phyloP scores from a whole-genome alignment of 1,140 invertebrate genomes.

The Drosophila chauvacae region DNA sequence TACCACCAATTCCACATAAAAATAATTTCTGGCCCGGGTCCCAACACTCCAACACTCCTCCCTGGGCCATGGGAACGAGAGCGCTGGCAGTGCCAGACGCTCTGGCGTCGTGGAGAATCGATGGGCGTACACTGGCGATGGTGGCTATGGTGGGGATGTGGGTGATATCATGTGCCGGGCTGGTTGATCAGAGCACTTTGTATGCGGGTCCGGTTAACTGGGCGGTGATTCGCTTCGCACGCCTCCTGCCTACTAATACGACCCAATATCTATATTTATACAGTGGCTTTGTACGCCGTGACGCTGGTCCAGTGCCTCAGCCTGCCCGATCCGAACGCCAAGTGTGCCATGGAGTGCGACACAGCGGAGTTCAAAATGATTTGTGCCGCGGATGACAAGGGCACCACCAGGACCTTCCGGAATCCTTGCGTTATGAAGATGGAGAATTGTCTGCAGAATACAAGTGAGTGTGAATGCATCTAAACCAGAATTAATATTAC shows the following conservation, averaged over 20 bases:
- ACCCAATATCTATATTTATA: constrained; percentile 54
- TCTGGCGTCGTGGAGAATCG: constrained; percentile 61
- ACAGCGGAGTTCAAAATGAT: constrained; percentile 58
- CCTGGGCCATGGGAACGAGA: constrained; percentile 9
- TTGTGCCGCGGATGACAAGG: constrained; percentile 80
- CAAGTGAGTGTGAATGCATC: constrained; percentile 61
- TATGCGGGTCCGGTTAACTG: constrained; percentile 47
- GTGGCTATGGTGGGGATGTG: constrained; percentile 12
- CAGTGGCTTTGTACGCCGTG: constrained; percentile 72
- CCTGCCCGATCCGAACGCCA: constrained; percentile 72
- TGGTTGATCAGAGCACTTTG: constrained; percentile 39
- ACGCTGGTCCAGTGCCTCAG: constrained; percentile 70
- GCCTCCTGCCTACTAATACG: constrained; percentile 56
- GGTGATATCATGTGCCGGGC: constrained; percentile 67
- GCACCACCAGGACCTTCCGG: constrained; percentile 74
- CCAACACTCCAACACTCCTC: constrained; percentile 2
- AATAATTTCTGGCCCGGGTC: constrained; percentile 11
- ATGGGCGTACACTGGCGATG: constrained; percentile 54
- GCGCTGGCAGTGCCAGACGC: constrained; percentile 50
- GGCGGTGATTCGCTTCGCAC: constrained; percentile 30
- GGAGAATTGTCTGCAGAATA: constrained; percentile 79
- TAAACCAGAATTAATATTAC: not conserved
- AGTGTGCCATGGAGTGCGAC: constrained; percentile 78
- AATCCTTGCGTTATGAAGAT: constrained; percentile 82
- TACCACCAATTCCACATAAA: constrained; percentile 3